These are phyloP conservation scores for Phasianus colchicus DNA, from an alignment of 2,113 vertebrate species.

Conservation along the genomic window DNA sequence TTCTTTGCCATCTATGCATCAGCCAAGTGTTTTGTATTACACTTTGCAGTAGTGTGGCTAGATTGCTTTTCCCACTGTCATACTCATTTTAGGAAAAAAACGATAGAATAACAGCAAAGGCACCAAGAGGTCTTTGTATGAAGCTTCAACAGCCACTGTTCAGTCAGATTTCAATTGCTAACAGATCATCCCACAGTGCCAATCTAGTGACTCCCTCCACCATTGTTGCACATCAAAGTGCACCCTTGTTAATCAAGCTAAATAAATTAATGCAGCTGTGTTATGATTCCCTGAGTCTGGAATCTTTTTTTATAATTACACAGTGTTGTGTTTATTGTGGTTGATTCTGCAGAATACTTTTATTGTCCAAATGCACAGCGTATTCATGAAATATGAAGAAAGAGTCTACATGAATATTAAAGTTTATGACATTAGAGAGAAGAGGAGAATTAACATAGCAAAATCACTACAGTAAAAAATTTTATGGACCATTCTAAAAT, in stretches of 20 bases:
- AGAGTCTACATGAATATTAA: constrained; percentile 31
- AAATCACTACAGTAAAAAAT: constrained; percentile 2
- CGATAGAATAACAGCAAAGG: neutral
- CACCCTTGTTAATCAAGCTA: constrained; percentile 47
- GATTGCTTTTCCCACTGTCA: neutral
- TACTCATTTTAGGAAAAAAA: neutral
- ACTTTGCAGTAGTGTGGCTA: neutral
- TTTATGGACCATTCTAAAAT: constrained; percentile 41
- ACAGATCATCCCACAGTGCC: neutral
- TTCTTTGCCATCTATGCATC: neutral
- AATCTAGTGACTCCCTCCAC: neutral
- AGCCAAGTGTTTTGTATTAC: neutral
- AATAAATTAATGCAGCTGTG: constrained; percentile 49
- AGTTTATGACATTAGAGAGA: constrained; percentile 46
- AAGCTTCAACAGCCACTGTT: neutral
- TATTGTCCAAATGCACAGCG: constrained; percentile 27
- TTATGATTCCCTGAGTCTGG: constrained; percentile 22
- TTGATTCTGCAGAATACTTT: constrained; percentile 17
- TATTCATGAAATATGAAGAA: constrained; percentile 43
- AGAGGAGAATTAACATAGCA: constrained; percentile 19
- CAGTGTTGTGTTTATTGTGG: constrained; percentile 25
- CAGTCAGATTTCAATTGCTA: neutral
- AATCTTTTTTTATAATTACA: neutral
- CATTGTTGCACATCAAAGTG: constrained; percentile 34
- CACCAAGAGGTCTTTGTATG: neutral